Base-by-base conservation (phyloP, 2,888 invertebrate genomes). In the Parnassius orleans region DNA sequence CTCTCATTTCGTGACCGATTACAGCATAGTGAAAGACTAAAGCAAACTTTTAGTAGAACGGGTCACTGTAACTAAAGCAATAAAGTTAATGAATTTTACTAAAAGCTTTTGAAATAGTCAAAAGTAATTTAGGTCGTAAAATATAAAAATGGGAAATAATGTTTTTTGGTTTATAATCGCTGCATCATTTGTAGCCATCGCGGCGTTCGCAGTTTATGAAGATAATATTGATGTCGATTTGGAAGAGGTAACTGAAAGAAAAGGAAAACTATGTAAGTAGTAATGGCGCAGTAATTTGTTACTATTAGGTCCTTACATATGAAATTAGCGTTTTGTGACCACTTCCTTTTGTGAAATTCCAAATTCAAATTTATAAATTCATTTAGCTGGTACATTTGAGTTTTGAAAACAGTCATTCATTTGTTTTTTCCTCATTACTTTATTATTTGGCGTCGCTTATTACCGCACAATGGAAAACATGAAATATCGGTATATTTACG, bases 261-360 rank as follows among this genome's bases (percentile, higher is more conserved):
- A 82, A 69, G 90, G 90, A 19, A 89, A 81, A 72, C 65, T 90
- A 66, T 73, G 90, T 90, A 70, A 87, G 90, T 71, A 64, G 3
- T 10, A 51, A 19, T 15, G 10, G 2, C 2, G 33, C 33, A 33
- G 33, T 33, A 33, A 7, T 1, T 33, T 24, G 24, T 24, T 24
- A 3, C n/a, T n/a, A n/a, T n/a, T n/a, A n/a, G n/a, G n/a, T n/a
- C n/a, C n/a, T n/a, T n/a, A n/a, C n/a, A n/a, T n/a, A n/a, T n/a
- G n/a, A n/a, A n/a, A n/a, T n/a, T n/a, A n/a, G n/a, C n/a, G n/a
- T n/a, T n/a, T n/a, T n/a, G n/a, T n/a, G n/a, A n/a, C n/a, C n/a
- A n/a, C n/a, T n/a, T n/a, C n/a, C n/a, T n/a, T n/a, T n/a, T n/a
- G n/a, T n/a, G n/a, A n/a, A n/a, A n/a, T n/a, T n/a, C n/a, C n/a